Evolutionary conservation across 2,113 vertebrate species (phyloP), one percentile per base, ranked within the genome.

Genomic region (Pholis gunnellus): DNA sequence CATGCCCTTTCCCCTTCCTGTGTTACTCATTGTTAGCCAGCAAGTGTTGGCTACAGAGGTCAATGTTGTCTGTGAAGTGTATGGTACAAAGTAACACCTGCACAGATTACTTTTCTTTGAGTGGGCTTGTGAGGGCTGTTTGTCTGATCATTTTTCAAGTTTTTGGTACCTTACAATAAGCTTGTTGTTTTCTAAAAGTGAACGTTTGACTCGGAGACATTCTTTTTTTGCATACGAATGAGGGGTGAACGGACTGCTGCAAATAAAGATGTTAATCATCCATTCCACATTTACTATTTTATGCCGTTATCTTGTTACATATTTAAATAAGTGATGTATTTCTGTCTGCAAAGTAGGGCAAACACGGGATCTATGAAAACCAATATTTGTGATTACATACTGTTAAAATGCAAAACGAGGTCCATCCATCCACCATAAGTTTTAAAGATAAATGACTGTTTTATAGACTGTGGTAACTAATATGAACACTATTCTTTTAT

Each of bases 1-100:
- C 73, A 50, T 44, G 44, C 77, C 79, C 67, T 85, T 85, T 85
- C 79, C 81, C 75, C 72, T 83, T 90, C 69, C 86, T 5, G 13
- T 73, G 20, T n/a, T 38, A 66, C 48, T 46, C 52, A 71, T 70
- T 84, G 75, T 82, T 50, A 50, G 79, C 68, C 86, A 87, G 74
- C 8, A 14, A 52, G 65, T 72, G 64, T 50, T 61, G 70, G 63
- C 29, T 46, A n/a, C 20, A 34, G 27, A 78, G 61, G 83, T 84
- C 46, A 71, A 5, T 14, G 38, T 36, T 78, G 66, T 85, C 72
- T 46, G 31, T 56, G 38, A 48, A 80, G 31, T 72, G 82, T 75
- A 75, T 25, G 6, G 27, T 25, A 9, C 8, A 27, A 75, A 66
- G 72, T 27, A 78, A 40, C 57, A 67, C 38, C 74, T 3, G 20